phyloP scores from a whole-genome alignment of 1,140 invertebrate genomes.

The Steinernema feltiae region DNA sequence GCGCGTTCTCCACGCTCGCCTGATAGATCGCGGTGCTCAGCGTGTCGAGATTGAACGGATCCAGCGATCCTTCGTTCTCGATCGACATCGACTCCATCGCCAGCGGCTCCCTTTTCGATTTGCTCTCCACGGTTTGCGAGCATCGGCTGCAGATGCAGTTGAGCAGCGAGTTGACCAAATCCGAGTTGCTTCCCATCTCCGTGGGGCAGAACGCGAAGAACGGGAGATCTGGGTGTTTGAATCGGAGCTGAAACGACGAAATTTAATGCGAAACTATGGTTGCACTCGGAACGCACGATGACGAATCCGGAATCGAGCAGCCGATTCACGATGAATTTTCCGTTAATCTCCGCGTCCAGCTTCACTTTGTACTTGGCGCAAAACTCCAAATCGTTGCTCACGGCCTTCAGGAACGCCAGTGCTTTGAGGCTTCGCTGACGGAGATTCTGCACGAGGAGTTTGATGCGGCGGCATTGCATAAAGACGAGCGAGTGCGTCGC shows the following conservation, averaged over 20 bases:
- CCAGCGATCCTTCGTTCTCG: neutral
- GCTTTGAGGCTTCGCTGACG: neutral
- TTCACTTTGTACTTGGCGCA: neutral
- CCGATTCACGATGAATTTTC: neutral
- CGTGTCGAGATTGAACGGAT: neutral
- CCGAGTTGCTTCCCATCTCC: neutral
- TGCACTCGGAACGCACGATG: neutral
- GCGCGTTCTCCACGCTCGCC: neutral
- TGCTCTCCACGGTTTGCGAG: neutral
- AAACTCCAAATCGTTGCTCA: neutral
- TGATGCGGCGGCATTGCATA: neutral
- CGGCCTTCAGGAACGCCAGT: neutral
- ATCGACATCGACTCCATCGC: neutral
- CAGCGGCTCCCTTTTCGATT: neutral
- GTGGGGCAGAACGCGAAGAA: neutral
- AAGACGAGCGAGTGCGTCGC: neutral
- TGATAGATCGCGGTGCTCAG: neutral
- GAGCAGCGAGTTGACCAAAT: neutral
- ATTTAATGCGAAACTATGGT: neutral
- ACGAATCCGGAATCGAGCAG: neutral
- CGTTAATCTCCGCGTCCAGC: neutral
- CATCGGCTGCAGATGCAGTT: neutral
- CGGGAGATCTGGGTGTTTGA: neutral
- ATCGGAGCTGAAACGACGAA: neutral
- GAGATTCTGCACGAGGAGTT: neutral